Base-by-base conservation (phyloP, 1,140 invertebrate species). In the Micrasema longulum region DNA sequence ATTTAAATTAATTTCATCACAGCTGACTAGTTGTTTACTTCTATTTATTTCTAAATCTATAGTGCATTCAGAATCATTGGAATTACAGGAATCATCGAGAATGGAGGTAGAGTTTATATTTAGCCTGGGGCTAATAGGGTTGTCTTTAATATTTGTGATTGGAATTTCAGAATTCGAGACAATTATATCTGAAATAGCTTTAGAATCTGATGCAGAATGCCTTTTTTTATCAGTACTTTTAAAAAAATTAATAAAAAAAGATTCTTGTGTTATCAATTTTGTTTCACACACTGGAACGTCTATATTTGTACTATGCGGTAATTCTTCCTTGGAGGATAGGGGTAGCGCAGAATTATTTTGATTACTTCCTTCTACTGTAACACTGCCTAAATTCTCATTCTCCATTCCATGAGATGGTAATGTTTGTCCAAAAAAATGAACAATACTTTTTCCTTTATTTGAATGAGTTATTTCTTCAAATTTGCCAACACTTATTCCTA, bases 401-500 rank as follows among this genome's bases (percentile, higher is more conserved):
- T 20, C 11, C 14, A n/a, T 64, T 66, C n/a, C 20, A 23, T 53
- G 65, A 14, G 4, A 16, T 38, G 47, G 23, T 35, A 66, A 36
- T 18, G 22, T 50, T 68, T 38, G 35, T 41, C 47, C 48, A 62
- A 91, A 91, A 78, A 88, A 91, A 75, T 88, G 87, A 18, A 81
- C 78, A 68, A 91, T 90, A 77, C 85, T 87, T 69, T 80, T 87
- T 14, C 82, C 87, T 76, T 89, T 88, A 73, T 88, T 88, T 47
- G 78, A 80, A 7, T 85, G 81, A 23, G 77, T 75, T 23, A 80
- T 81, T 72, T 90, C 86, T 77, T 91, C 85, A 84, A 96, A 96
- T 82, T 95, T 95, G 1, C 90, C 88, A 16, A 91, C 92, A 74
- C 91, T 92, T 1, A 95, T 83, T 5, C 92, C 91, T 7, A 95